A percentile compares a stretch with the other conserved stretches of the same genome.
Evolutionary conservation across 2,888 invertebrate genomes (phyloP).

Genomic region (Aphidoletes aphidimyza): DNA sequence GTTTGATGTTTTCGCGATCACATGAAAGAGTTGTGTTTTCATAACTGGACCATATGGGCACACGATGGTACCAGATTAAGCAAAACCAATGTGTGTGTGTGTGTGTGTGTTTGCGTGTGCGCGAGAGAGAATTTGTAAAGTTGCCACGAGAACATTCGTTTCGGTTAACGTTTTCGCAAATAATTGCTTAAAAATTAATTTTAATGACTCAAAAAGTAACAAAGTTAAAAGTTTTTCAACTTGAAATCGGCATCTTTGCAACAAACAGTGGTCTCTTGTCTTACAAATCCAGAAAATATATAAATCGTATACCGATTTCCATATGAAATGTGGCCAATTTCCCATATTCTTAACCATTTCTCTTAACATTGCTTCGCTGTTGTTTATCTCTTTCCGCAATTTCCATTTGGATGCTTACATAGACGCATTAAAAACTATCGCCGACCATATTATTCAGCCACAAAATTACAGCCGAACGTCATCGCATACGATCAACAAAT

Average conservation of each 20-base stretch:
- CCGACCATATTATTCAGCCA: not conserved
- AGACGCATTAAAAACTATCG: no score
- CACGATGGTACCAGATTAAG: no score
- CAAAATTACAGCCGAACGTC: not conserved
- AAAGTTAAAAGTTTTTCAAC: not conserved
- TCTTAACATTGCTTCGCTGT: no score
- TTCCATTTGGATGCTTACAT: no score
- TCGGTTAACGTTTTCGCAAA: not conserved
- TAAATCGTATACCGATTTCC: no score
- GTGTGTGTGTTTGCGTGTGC: no score
- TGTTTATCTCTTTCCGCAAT: not conserved
- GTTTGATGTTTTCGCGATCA: conserved; percentile 22
- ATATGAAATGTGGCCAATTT: no score
- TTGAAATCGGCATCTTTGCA: no score
- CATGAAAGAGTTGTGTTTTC: not conserved
- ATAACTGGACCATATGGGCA: not conserved
- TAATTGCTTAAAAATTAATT: conserved; percentile 41
- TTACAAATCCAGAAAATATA: no score
- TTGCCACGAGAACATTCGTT: not conserved
- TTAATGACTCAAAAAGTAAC: conserved; percentile 38
- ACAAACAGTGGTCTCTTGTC: no score
- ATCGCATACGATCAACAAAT: not conserved
- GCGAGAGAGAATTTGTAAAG: not conserved
- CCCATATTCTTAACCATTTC: no score
- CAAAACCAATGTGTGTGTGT: no score